Base-by-base conservation (phyloP, 2,113 vertebrate genomes). In the Clarias magur region DNA sequence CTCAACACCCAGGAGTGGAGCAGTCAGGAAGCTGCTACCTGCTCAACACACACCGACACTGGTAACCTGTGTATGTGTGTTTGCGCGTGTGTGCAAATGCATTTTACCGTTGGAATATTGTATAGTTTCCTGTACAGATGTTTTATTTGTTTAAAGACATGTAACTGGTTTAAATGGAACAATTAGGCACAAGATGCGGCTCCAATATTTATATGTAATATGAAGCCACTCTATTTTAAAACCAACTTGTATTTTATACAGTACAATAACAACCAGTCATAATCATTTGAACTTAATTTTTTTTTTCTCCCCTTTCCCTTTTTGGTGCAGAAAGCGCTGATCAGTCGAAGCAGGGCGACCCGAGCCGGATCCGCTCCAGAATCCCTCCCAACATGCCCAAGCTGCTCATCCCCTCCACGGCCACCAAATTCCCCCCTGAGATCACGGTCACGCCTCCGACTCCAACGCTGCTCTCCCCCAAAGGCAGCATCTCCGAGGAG, bases 381-480 rank as follows among this genome's bases (percentile, higher is more conserved):
- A 92, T 97, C 88, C 96, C 97, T 15, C 95, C 97, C 91, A 97
- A 92, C 94, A 97, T 99, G 97, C 98, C 98, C 95, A 99, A 99
- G 95, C 95, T 99, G 92, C 96, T 98, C 93, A 99, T 99, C 93
- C 98, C 98, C 68, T 96, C 97, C 30, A 95, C 96, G 3, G 91
- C 97, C 85, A 95, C 97, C 94, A 99, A 98, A 95, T 99, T 98
- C 92, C 98, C 98, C 8, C 98, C 98, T 2, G 98, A 99, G 94
- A 99, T 99, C 95, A 99, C 98, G 10, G 97, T 99, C 89, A 99
- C 98, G 0, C 98, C 98, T 4, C 98, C 98, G 38, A 99, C 98
- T 11, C 98, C 98, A 82, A 99, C 98, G 25, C 96, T 99, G 65
- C 97, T 99, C 86, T 99, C 98, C 38, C 98, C 98, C 80, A 99